A percentile compares a stretch with the other conserved stretches of the same genome.
These are phyloP conservation scores for Phylloscopus trochilus DNA, from an alignment of 2,113 vertebrate species.

Conservation along the genomic window DNA sequence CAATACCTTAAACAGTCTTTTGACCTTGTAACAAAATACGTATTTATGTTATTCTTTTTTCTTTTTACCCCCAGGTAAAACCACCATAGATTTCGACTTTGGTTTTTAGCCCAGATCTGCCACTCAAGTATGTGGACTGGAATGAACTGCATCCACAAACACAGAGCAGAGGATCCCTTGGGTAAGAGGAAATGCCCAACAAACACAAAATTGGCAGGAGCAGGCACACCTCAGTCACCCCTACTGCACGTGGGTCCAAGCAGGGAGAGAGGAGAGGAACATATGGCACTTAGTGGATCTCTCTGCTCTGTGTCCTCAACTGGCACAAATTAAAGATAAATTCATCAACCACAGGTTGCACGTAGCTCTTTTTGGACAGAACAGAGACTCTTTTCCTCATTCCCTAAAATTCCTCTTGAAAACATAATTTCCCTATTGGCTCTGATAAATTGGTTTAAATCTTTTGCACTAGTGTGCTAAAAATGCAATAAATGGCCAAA, in stretches of 20 bases:
- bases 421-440: neutral
- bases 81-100: neutral
- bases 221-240: neutral
- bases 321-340: neutral
- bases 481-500: neutral
- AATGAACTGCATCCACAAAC: neutral
- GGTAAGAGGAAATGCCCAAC: neutral
- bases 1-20: neutral
- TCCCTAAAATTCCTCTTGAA: neutral
- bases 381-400: neutral
- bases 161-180: neutral
- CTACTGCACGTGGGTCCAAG: neutral
- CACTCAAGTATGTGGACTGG: neutral
- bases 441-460: neutral
- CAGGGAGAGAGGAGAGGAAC: neutral
- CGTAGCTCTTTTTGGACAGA: neutral
- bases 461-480: neutral
- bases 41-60: neutral
- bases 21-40: neutral
- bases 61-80: neutral
- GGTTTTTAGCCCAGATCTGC: neutral
- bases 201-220: neutral
- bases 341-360: neutral
- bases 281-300: neutral
- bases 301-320: neutral